Evolutionary conservation across 2,797 vertebrate genomes (phyloP).

Genomic region (Enteromius viviparus): DNA sequence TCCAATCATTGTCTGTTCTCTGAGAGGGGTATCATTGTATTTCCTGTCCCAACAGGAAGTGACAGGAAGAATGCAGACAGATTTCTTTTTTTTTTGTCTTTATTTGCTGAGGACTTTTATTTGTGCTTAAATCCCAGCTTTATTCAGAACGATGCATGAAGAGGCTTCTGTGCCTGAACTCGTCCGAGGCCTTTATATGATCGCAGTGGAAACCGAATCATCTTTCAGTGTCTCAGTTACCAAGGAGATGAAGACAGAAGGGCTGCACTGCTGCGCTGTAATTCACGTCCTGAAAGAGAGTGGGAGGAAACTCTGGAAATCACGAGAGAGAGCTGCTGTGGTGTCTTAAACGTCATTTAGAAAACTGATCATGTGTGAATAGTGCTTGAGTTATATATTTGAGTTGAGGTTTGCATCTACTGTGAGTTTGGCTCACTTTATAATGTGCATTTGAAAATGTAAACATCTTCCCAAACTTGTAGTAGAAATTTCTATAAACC

Average conservation of each 20-base stretch:
- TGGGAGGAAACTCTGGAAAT: conserved; percentile 23
- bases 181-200: neutral
- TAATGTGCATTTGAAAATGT: neutral
- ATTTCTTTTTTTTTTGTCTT: neutral
- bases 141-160: conserved; percentile 14
- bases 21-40: neutral
- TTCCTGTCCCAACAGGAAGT: conserved; percentile 34
- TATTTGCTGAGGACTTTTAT: neutral
- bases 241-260: conserved; percentile 32
- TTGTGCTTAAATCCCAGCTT: neutral
- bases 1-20: neutral
- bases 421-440: neutral
- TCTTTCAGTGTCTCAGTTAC: conserved; percentile 40
- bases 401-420: neutral
- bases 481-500: neutral
- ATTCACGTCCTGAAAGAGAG: conserved; percentile 23
- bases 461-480: neutral
- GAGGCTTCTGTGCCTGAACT: neutral
- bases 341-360: neutral
- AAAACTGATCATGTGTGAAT: no score
- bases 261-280: conserved; percentile 33
- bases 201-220: conserved; percentile 15
- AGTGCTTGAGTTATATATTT: neutral
- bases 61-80: neutral
- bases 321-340: neutral